phyloP scores from a whole-genome alignment of 2,113 vertebrate genomes.

The Thymallus thymallus region DNA sequence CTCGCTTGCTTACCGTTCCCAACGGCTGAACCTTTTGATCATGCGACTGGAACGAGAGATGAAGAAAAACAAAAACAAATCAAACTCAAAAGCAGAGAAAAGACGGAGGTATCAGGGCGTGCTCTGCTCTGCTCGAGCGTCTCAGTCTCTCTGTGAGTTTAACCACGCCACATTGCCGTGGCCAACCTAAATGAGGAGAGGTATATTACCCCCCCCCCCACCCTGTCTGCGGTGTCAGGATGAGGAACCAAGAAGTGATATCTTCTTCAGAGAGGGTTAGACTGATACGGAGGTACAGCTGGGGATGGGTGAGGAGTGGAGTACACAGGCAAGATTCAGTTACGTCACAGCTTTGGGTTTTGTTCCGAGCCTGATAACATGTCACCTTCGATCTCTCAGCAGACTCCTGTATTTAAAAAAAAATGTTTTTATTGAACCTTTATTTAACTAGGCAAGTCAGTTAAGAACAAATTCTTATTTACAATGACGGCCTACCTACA shows the following conservation, averaged over 20 bases:
- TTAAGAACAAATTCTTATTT: too few relatives aligned
- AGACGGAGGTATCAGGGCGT: not conserved
- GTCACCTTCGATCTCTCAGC: constrained; percentile 26
- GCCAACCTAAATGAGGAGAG: constrained; percentile 58
- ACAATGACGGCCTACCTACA: too few relatives aligned
- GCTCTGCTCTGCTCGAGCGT: constrained; percentile 6
- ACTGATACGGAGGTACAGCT: not conserved
- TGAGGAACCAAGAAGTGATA: not conserved
- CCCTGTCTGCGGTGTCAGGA: not conserved
- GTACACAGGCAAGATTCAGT: constrained; percentile 5
- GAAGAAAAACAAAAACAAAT: constrained; percentile 65
- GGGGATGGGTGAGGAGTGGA: not conserved
- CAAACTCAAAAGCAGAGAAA: constrained; percentile 48
- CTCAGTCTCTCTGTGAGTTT: constrained; percentile 51
- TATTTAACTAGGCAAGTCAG: too few relatives aligned
- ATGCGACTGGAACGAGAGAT: constrained; percentile 60
- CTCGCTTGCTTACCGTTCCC: constrained; percentile 56
- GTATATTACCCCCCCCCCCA: constrained; percentile 36
- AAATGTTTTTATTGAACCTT: too few relatives aligned
- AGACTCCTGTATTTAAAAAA: not conserved
- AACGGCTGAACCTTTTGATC: constrained; percentile 57
- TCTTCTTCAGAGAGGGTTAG: not conserved
- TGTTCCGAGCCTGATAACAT: constrained; percentile 24
- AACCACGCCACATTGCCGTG: constrained; percentile 42
- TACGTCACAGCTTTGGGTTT: constrained; percentile 2